phyloP scores from a whole-genome alignment of 2,797 vertebrate species.

The Pseudochirops corinnae region DNA sequence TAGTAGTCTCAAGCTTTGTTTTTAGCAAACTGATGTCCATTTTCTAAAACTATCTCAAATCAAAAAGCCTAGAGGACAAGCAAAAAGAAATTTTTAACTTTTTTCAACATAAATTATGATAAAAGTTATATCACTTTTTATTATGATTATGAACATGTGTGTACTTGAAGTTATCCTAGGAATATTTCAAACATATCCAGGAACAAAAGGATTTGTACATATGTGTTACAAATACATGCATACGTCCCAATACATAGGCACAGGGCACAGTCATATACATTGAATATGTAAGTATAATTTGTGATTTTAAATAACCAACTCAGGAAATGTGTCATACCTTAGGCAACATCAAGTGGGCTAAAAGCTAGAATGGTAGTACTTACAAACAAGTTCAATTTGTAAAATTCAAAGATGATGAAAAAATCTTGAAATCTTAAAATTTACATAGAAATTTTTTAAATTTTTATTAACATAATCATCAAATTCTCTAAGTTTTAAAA shows the following conservation, averaged over 20 bases:
- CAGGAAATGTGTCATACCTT: neutral
- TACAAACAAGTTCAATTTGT: conserved; percentile 34
- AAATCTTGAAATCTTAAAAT: conserved; percentile 39
- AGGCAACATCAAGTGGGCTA: neutral
- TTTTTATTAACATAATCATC: conserved; percentile 6
- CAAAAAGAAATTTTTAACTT: conserved; percentile 68
- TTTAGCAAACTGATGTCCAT: conserved; percentile 77
- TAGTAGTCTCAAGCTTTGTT: conserved; percentile 65
- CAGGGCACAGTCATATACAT: neutral
- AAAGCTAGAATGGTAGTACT: conserved; percentile 30
- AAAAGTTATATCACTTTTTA: conserved; percentile 6
- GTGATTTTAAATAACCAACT: conserved; percentile 15
- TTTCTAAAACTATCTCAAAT: conserved; percentile 77
- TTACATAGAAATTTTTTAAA: conserved; percentile 47
- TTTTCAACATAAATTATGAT: conserved; percentile 11
- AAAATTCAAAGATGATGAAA: neutral
- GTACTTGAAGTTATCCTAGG: neutral
- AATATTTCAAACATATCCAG: conserved; percentile 1
- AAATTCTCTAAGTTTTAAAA: conserved; percentile 53
- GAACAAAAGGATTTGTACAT: neutral
- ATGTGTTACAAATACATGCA: neutral
- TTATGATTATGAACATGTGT: neutral
- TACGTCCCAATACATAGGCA: neutral
- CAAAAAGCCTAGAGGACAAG: conserved; percentile 77
- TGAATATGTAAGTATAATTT: neutral